phyloP scores from a whole-genome alignment of 53 echinoderm and acorn worm species.

The Apostichopus leukothele region DNA sequence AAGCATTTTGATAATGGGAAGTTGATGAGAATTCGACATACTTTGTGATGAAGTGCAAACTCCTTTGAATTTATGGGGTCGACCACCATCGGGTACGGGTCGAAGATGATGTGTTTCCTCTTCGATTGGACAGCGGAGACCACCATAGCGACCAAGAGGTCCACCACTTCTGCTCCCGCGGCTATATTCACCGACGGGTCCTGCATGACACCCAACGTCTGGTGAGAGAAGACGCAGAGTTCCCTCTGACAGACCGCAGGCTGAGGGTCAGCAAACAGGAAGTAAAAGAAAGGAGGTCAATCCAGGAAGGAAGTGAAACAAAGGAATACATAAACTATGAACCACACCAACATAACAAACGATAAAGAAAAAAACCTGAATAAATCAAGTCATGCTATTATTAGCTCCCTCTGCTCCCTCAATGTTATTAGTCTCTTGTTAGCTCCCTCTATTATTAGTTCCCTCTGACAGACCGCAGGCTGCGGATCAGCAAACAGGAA shows the following conservation, averaged over 20 bases:
- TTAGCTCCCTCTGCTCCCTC: slow-evolving; percentile 74
- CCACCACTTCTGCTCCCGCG: slow-evolving; percentile 95
- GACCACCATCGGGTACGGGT: slow-evolving; percentile 96
- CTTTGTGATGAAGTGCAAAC: slow-evolving; percentile 91
- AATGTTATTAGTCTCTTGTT: slow-evolving; percentile 92
- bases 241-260: slow-evolving; percentile 98
- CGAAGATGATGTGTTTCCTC: slow-evolving; percentile 87
- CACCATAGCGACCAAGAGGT: slow-evolving; percentile 96
- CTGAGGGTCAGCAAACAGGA: slow-evolving; percentile 25
- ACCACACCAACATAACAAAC: not conserved
- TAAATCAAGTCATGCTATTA: not conserved
- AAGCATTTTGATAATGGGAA: too few relatives aligned
- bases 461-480: slow-evolving; percentile 98
- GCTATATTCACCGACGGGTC: slow-evolving; percentile 92
- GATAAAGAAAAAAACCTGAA: slow-evolving; percentile 29
- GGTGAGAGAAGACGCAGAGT: slow-evolving; percentile 95
- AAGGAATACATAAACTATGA: not conserved
- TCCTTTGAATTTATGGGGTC: slow-evolving; percentile 87
- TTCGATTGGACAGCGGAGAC: slow-evolving; percentile 77
- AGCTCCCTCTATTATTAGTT: slow-evolving; percentile 81
- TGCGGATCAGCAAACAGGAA: not conserved
- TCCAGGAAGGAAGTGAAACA: not conserved
- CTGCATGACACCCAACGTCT: slow-evolving; percentile 97
- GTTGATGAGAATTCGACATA: slow-evolving; percentile 27
- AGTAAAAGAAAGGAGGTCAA: not conserved